phyloP scores from a whole-genome alignment of 2,888 invertebrate genomes.

The Orthosia gracilis region DNA sequence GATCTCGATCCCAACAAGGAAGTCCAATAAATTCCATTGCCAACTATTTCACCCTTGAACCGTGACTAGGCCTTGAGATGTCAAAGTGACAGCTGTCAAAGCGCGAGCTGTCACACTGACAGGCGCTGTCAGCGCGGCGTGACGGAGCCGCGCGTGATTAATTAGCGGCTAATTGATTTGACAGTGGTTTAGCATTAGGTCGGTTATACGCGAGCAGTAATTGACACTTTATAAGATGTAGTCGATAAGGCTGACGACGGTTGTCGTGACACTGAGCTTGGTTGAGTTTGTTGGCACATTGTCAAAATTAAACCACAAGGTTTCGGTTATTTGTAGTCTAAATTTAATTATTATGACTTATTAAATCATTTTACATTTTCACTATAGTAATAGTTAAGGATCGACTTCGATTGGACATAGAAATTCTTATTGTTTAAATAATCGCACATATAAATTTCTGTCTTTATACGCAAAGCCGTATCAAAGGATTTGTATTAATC shows the following conservation, averaged over 20 bases:
- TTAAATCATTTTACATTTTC: background rate
- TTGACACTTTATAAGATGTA: conserved; percentile 62
- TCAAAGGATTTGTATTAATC: conserved; percentile 23
- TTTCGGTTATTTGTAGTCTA: conserved; percentile 16
- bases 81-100: conserved; percentile 83
- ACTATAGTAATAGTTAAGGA: background rate
- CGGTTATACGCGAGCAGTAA: conserved; percentile 55
- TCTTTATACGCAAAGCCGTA: background rate
- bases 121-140: conserved; percentile 77
- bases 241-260: conserved; percentile 58
- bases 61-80: conserved; percentile 77
- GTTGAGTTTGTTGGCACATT: conserved; percentile 18
- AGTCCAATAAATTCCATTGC: conserved; percentile 52
- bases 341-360: background rate
- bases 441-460: background rate
- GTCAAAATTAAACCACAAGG: conserved; percentile 12
- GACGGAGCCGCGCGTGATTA: conserved; percentile 78
- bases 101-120: conserved; percentile 81
- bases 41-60: conserved; percentile 72
- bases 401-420: background rate
- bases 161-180: conserved; percentile 81
- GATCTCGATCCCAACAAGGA: conserved; percentile 52
- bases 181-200: conserved; percentile 72
- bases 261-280: conserved; percentile 31
- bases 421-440: background rate